A percentile compares a stretch with the other conserved stretches of the same genome.
Conservation (phyloP, 2,888 invertebrate species). For the Lasioglossum vierecki region DNA sequence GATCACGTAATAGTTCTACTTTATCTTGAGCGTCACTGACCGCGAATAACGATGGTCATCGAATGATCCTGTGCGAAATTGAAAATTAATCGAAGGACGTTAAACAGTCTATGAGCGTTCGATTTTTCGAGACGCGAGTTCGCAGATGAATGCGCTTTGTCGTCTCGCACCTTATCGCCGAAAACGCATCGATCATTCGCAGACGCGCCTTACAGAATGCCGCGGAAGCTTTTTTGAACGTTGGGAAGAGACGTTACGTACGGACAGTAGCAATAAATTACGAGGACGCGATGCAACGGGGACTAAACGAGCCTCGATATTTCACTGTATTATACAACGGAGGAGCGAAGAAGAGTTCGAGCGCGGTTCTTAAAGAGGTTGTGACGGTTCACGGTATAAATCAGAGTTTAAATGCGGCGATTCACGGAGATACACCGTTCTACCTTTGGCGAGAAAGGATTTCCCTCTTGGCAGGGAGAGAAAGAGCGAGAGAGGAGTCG, state of each 20-base stretch:
- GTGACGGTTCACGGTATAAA: constrained; percentile 12
- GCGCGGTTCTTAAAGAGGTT: constrained; percentile 8
- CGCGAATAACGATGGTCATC: background rate
- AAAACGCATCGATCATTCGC: constrained; percentile 4
- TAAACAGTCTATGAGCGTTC: background rate
- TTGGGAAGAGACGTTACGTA: constrained; percentile 2
- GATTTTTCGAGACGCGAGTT: background rate
- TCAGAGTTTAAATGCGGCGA: constrained; percentile 16
- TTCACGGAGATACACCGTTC: background rate
- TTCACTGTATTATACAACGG: constrained; percentile 8
- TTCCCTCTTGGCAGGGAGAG: background rate
- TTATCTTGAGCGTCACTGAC: background rate
- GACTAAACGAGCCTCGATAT: constrained; percentile 9
- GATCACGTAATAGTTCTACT: background rate
- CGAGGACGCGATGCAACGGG: background rate
- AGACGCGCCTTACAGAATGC: background rate
- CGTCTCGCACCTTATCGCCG: background rate
- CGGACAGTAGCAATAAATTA: constrained; percentile 13
- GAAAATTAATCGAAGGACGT: background rate
- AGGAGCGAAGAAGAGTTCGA: constrained; percentile 5
- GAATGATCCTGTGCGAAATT: background rate
- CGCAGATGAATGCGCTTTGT: constrained; percentile 2
- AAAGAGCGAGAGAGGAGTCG: constrained; percentile 1
- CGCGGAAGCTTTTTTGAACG: constrained; percentile 5
- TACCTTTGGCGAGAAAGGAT: background rate